phyloP scores from a whole-genome alignment of 2,888 invertebrate genomes.

The Mesoligia furuncula region DNA sequence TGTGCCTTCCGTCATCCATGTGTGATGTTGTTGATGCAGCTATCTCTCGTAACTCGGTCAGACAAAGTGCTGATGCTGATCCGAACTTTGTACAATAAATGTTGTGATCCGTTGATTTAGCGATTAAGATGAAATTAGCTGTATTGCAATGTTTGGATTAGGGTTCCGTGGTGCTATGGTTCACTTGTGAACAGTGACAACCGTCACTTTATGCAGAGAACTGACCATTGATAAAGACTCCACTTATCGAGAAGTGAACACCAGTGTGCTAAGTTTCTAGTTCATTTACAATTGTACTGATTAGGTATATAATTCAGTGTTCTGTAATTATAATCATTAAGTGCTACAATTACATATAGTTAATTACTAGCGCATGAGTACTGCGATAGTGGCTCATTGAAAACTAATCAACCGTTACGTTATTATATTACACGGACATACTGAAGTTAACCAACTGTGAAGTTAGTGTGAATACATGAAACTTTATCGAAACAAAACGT shows the following conservation, averaged over 20 bases:
- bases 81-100: too few species aligned
- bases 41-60: too few species aligned
- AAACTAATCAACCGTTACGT: constrained; percentile 3
- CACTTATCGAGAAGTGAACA: background rate
- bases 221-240: background rate
- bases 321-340: constrained; percentile 6
- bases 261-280: background rate
- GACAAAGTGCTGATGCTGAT: too few species aligned
- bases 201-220: too few species aligned
- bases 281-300: background rate
- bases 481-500: constrained; percentile 32
- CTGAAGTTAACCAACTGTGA: constrained; percentile 3
- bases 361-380: constrained; percentile 2
- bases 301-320: constrained; percentile 1
- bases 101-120: too few species aligned
- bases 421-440: background rate
- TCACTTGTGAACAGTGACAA: too few species aligned
- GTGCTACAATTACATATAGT: background rate
- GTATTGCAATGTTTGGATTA: too few species aligned
- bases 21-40: too few species aligned
- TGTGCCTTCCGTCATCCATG: too few species aligned
- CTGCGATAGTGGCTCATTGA: background rate
- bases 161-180: too few species aligned
- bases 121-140: too few species aligned
- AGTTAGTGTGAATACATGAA: constrained; percentile 11